Base-by-base conservation (phyloP, 1,140 invertebrate genomes). In the Listronotus oregonensis region DNA sequence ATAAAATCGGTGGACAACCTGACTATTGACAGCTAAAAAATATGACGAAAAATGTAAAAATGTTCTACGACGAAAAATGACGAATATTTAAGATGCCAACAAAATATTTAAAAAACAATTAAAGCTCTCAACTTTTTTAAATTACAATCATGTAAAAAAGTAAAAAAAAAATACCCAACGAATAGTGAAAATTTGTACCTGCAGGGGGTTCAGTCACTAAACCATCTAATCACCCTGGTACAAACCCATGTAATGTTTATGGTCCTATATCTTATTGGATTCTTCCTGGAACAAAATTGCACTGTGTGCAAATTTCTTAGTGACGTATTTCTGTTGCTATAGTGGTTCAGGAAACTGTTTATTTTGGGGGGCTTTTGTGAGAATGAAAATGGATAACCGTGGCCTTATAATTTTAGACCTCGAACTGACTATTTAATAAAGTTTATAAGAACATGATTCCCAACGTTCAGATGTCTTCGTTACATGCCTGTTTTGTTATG, bases 201-300 rank as follows among this genome's bases (percentile, higher is more conserved):
- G 75, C 96, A 98, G 85, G 98, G 95, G 93, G 82, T 72, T 96
- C 97, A 52, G 95, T 99, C 52, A 83, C 97, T 66, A 98, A 98
- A 82, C 96, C 96, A 42, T 86, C 94, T 42, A 97, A 97, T 82
- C 94, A 93, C 94, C 37, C 82, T 97, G 18, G 84, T 97, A 62
- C 93, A 97, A 79, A 97, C 96, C 61, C 95, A 98, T 82, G 92
- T 96, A 37, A 94, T 97, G 91, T 97, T 98, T 78, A 93, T 98
- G 86, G 89, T 93, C 42, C 84, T 98, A 9, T 97, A 97, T 79
- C 80, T 97, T 69, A 91, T 94, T 68, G 92, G 94, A 70, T 95
- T 95, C 79, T 98, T 98, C 80, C 82, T 98, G 68, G 95, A 98
- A 77, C 84, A 93, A 68, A 97, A 97, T 6, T 98, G 97, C 80